Conservation (phyloP, 2,888 invertebrate genomes). For the Euproctis similis region DNA sequence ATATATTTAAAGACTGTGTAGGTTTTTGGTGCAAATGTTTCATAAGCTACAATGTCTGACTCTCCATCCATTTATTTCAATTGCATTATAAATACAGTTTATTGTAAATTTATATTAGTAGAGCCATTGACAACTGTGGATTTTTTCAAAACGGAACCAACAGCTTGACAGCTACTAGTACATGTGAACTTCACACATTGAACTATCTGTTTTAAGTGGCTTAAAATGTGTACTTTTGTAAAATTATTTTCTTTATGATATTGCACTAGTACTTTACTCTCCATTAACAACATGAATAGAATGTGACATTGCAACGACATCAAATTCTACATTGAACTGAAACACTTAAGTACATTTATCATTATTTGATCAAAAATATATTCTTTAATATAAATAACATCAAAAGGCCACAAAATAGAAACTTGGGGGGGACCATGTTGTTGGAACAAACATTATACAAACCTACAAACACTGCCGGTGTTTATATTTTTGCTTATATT, state of each 20-base stretch:
- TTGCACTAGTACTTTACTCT: constrained; percentile 34
- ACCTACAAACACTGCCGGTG: too few relatives aligned
- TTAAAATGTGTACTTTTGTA: constrained; percentile 50
- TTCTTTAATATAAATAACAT: constrained; percentile 27
- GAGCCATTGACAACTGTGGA: constrained; percentile 56
- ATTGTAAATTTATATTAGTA: constrained; percentile 44
- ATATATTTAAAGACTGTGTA: too few relatives aligned
- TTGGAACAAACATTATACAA: background rate
- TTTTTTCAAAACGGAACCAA: constrained; percentile 37
- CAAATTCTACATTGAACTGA: constrained; percentile 29
- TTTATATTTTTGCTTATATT: too few relatives aligned
- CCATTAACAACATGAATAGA: constrained; percentile 24
- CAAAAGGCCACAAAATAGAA: constrained; percentile 37
- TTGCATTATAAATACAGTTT: constrained; percentile 13
- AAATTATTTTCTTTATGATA: constrained; percentile 36
- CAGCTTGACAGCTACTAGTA: constrained; percentile 29
- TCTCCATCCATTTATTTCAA: constrained; percentile 21
- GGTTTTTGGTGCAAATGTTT: constrained; percentile 32
- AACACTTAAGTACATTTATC: constrained; percentile 21
- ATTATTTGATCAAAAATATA: constrained; percentile 33
- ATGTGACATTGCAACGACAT: constrained; percentile 26
- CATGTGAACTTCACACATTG: too few relatives aligned
- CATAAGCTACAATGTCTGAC: constrained; percentile 26
- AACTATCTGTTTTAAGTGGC: too few relatives aligned
- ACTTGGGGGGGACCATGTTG: constrained; percentile 26